Evolutionary conservation across 2,113 vertebrate species (phyloP), one percentile per base, ranked within the genome.

Genomic region (Silurus meridionalis): DNA sequence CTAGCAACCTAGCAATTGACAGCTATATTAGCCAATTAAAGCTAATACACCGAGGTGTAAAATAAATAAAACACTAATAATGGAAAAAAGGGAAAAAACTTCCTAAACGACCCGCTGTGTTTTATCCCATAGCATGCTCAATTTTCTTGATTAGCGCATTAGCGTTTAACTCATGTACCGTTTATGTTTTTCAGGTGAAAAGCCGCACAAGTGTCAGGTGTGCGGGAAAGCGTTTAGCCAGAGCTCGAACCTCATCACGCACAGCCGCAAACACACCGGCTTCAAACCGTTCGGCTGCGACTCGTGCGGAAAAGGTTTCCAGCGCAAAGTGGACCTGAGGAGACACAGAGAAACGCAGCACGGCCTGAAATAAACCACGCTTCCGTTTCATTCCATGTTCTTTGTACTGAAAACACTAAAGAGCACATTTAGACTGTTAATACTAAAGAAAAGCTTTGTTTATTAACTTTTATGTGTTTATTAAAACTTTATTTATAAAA

Each of bases 241-340:
- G 95, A 99, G 98, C 93, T 99, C 98, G 92, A 99, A 99, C 93
- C 97, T 99, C 88, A 99, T 99, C 95, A 99, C 98, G 0, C 98
- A 99, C 94, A 99, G 97, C 94, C 95, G 98, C 86, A 99, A 99
- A 89, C 98, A 99, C 94, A 97, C 97, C 0, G 98, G 98, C 60
- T 99, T 98, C 95, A 98, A 98, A 89, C 98, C 98, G 9, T 99
- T 99, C 17, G 96, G 96, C 90, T 99, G 98, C 3, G 97, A 97
- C 85, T 92, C 97, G 15, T 99, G 98, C 66, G 96, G 97, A 14
- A 97, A 97, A 92, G 97, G 98, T 55, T 99, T 99, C 92, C 98
- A 98, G 88, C 94, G 97, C 66, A 99, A 98, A 85, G 97, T 98
- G 93, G 98, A 99, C 91, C 94, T 99, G 91, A 92, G 97, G 89